Conservation (phyloP, 1,140 invertebrate species). For the Hestina assimilis region DNA sequence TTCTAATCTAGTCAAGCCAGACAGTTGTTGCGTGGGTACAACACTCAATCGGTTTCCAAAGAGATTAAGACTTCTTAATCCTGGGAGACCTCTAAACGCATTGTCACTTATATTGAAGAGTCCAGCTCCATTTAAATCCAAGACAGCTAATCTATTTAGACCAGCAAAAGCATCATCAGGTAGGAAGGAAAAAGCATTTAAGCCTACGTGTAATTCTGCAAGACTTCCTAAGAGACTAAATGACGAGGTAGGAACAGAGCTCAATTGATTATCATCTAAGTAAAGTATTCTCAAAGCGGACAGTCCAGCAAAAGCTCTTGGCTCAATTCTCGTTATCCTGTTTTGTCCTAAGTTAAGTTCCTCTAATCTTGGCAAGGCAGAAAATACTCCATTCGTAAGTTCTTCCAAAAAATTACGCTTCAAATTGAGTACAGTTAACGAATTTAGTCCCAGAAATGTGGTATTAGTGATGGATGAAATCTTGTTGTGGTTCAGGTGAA, state of each 20-base stretch:
- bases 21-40: conserved; percentile 87
- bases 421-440: conserved; percentile 88
- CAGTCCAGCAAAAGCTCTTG: conserved; percentile 88
- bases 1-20: conserved; percentile 85
- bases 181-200: conserved; percentile 88
- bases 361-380: conserved; percentile 85
- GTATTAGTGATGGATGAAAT: conserved; percentile 87
- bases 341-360: conserved; percentile 93
- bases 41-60: conserved; percentile 86
- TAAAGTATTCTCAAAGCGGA: conserved; percentile 86
- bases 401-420: conserved; percentile 90
- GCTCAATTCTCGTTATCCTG: conserved; percentile 88
- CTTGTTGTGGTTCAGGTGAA: conserved; percentile 91
- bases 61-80: conserved; percentile 86
- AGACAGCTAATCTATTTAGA: conserved; percentile 84
- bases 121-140: conserved; percentile 89
- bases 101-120: conserved; percentile 86
- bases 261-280: conserved; percentile 91
- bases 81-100: conserved; percentile 87
- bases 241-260: conserved; percentile 84
- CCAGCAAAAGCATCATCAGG: conserved; percentile 87
- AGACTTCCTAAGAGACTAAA: conserved; percentile 85
- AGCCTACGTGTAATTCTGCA: conserved; percentile 89
- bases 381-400: conserved; percentile 87
- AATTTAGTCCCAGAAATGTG: conserved; percentile 88